Conservation (phyloP, 2,888 invertebrate genomes). For the Netelia fuscicornis region DNA sequence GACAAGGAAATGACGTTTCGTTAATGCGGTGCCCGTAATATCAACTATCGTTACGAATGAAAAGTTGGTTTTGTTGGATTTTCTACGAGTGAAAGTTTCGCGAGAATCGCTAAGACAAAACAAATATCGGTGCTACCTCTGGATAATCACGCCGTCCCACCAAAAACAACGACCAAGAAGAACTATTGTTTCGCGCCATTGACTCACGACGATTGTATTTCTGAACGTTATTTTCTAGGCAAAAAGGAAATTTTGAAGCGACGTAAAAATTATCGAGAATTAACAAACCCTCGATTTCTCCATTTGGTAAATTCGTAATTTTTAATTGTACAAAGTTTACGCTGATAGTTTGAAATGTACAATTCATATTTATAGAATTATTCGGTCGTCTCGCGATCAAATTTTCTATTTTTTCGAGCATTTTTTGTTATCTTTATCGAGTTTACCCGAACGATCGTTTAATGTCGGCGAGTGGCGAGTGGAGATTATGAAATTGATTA, state of each 20-base stretch:
- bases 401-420: background rate
- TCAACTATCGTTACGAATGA: constrained; percentile 1
- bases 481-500: background rate
- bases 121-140: constrained; percentile 16
- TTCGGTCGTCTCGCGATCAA: background rate
- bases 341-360: no score
- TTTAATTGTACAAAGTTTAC: no score
- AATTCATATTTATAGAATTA: background rate
- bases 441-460: background rate
- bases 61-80: background rate
- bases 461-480: background rate
- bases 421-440: background rate
- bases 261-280: background rate
- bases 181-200: constrained; percentile 54
- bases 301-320: no score
- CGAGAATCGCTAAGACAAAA: background rate
- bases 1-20: background rate
- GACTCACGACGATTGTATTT: constrained; percentile 3
- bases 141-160: constrained; percentile 13
- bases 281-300: background rate
- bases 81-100: constrained; percentile 59
- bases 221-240: background rate
- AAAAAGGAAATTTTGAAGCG: background rate
- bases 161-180: constrained; percentile 24
- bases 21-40: background rate